These are phyloP conservation scores for Lagorchestes hirsutus DNA, from an alignment of 2,797 vertebrate species.

Conservation along the genomic window DNA sequence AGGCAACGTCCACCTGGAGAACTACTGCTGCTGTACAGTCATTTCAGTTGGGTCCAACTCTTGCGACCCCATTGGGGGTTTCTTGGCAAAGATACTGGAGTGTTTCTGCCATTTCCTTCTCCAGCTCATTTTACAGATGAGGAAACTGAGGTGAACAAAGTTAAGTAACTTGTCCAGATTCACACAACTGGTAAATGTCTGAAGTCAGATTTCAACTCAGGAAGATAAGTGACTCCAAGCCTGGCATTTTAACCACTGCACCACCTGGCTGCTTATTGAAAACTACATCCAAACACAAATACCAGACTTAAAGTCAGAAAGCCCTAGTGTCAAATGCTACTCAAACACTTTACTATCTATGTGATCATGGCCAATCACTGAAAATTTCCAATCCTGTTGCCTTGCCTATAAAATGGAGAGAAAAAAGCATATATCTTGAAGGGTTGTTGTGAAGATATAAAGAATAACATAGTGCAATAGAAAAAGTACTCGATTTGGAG, in stretches of 20 bases:
- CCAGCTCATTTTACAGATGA: background rate
- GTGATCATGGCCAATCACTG: background rate
- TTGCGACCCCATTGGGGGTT: background rate
- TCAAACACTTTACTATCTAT: background rate
- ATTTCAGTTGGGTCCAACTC: background rate
- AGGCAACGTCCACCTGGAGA: background rate
- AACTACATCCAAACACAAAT: background rate
- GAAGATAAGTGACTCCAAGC: background rate
- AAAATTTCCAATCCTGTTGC: background rate
- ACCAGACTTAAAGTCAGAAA: background rate
- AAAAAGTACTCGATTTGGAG: background rate
- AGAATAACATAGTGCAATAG: background rate
- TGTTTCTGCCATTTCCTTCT: background rate
- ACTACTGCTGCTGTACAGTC: background rate
- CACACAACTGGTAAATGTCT: background rate
- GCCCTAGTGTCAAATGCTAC: background rate
- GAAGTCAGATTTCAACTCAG: background rate
- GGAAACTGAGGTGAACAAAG: background rate
- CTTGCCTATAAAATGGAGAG: background rate
- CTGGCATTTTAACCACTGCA: background rate
- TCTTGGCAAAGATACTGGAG: background rate
- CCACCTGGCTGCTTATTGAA: background rate
- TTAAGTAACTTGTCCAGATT: background rate
- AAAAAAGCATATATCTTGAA: background rate
- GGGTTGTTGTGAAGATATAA: background rate